Evolutionary conservation across 2,113 vertebrate genomes (phyloP), one percentile per base, ranked within the genome.

Genomic region (Myodes glareolus): DNA sequence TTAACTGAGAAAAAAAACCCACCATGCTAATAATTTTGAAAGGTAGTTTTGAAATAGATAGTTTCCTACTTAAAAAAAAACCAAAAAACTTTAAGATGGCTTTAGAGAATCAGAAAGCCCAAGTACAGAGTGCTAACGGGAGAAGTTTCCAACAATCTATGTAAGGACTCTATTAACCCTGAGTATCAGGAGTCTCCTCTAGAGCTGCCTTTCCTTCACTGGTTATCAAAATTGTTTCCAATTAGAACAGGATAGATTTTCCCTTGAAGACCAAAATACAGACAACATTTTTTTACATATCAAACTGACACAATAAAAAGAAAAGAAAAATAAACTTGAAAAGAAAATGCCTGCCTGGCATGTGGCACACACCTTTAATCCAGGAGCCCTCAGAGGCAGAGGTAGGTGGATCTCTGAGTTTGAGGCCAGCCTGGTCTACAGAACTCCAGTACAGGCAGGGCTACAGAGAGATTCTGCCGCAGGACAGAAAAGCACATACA

Each of bases 21-120:
- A 21, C 31, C 45, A 68, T 50, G 19, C 84, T 67, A 70, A 52
- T 87, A 87, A 87, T 68, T 50, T 87, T 70, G 9, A 93, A 93
- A 94, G 68, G 23, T n/a, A n/a, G n/a, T n/a, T n/a, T n/a, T n/a
- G n/a, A 89, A 97, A 96, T 61, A 63, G 33, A 86, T 6, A 82
- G 61, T 78, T 87, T 94, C 55, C 65, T 86, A 73, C 13, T 89
- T 87, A 87, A 92, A 39, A 97, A 94, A 47, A 92, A 92, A 84
- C 19, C 5, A 58, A 47, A 7, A 50, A 58, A 21, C 58, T 90
- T 55, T 47, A 94, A 93, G 65, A 31, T 78, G 85, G 52, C 63
- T 95, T 92, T 82, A 73, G 93, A 90, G 17, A 93, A 87, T 88
- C 61, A 94, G 75, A 90, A 96, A 96, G 82, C 27, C 33, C 33